These are phyloP conservation scores for Dinoponera quadriceps DNA, from an alignment of 1,140 invertebrate species.

Conservation along the genomic window DNA sequence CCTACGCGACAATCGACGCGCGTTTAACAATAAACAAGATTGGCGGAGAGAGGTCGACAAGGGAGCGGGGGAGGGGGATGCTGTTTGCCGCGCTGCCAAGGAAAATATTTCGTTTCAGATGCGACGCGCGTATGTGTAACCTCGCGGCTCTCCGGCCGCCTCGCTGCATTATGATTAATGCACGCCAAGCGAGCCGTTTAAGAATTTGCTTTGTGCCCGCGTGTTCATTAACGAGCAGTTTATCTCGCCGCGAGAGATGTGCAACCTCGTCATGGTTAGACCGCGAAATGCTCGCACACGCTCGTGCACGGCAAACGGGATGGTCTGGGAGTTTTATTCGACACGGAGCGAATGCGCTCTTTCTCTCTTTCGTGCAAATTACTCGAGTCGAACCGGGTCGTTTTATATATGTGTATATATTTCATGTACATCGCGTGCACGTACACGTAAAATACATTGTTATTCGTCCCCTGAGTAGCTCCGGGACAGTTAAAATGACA, in stretches of 20 bases:
- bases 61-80: too few species aligned
- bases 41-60: neutral
- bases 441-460: neutral
- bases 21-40: conserved; percentile 30
- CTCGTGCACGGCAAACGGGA: neutral
- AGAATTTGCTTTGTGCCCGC: conserved; percentile 25
- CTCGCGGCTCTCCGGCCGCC: neutral
- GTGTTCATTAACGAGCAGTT: conserved; percentile 41
- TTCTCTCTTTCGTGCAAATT: neutral
- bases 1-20: conserved; percentile 22
- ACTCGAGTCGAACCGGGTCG: neutral
- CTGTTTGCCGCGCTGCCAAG: conserved; percentile 1
- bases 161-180: conserved; percentile 45
- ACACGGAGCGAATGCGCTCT: neutral
- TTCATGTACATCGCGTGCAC: neutral
- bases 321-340: conserved; percentile 11
- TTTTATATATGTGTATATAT: neutral
- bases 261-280: conserved; percentile 14
- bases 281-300: neutral
- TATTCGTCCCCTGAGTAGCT: neutral
- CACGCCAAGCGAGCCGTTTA: neutral
- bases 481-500: neutral
- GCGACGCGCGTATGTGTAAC: neutral
- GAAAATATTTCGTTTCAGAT: conserved; percentile 53
- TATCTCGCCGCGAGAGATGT: neutral